Conservation (phyloP, 2,797 vertebrate genomes). For the Megalops cyprinoides region DNA sequence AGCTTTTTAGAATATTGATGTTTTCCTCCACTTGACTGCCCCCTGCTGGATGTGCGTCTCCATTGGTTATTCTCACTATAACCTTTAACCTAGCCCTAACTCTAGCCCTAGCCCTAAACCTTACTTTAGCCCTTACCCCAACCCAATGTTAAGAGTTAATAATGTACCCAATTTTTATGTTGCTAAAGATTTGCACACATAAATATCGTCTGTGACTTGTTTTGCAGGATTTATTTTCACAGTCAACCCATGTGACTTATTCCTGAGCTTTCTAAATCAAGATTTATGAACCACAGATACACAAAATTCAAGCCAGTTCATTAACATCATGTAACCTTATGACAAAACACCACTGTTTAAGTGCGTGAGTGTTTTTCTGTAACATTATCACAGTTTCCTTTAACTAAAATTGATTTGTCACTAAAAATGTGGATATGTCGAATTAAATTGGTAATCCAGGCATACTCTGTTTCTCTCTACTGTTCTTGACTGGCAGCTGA, state of each 20-base stretch:
- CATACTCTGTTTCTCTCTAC: not conserved
- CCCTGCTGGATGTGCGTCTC: not conserved
- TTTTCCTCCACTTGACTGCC: no score
- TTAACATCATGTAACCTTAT: constrained; percentile 20
- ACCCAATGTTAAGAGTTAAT: not conserved
- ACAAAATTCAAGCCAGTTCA: constrained; percentile 33
- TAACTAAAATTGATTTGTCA: constrained; percentile 29
- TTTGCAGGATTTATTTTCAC: constrained; percentile 21
- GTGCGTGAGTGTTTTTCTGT: constrained; percentile 27
- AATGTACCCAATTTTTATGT: not conserved
- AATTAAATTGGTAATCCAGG: not conserved
- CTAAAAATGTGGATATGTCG: constrained; percentile 24
- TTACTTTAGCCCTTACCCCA: not conserved
- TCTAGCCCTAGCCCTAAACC: no score
- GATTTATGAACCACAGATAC: constrained; percentile 25
- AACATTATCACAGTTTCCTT: constrained; percentile 13
- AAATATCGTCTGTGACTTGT: no score
- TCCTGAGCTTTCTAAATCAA: constrained; percentile 59
- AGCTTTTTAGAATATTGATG: not conserved
- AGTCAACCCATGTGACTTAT: constrained; percentile 18
- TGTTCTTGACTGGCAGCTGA: constrained; percentile 24
- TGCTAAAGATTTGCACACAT: not conserved
- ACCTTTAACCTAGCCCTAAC: no score
- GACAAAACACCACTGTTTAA: constrained; percentile 18
- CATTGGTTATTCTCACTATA: not conserved